These are phyloP conservation scores for Pygocentrus nattereri DNA, from an alignment of 2,797 vertebrate species.

Conservation along the genomic window DNA sequence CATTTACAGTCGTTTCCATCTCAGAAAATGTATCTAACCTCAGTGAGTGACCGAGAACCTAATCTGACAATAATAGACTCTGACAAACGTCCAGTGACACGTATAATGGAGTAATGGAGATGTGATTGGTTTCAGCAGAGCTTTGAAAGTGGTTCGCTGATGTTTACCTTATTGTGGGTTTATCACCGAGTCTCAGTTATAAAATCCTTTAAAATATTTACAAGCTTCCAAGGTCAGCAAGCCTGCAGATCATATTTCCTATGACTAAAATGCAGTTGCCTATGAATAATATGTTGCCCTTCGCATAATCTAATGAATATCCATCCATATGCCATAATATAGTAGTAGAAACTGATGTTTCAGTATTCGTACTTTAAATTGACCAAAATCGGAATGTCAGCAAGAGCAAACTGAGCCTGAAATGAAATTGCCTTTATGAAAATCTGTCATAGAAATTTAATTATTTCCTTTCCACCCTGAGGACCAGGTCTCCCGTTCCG, in stretches of 20 bases:
- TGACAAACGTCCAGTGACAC: too few relatives aligned
- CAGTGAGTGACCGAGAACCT: too few relatives aligned
- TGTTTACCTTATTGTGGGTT: not conserved
- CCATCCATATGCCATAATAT: not conserved
- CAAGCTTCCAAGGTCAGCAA: not conserved
- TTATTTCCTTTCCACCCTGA: slow-evolving; percentile 38
- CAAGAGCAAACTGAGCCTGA: slow-evolving; percentile 24
- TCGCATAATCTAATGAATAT: not conserved
- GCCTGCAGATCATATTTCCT: not conserved
- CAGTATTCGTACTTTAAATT: slow-evolving; percentile 8
- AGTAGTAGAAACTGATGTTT: not conserved
- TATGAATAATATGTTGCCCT: not conserved
- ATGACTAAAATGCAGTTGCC: not conserved
- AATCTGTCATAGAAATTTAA: slow-evolving; percentile 41
- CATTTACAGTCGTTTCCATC: too few relatives aligned
- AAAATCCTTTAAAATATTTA: slow-evolving; percentile 4
- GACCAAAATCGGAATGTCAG: slow-evolving; percentile 34
- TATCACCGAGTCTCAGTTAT: not conserved
- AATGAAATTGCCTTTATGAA: slow-evolving; percentile 39
- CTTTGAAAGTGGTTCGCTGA: not conserved
- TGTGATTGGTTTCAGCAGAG: not conserved
- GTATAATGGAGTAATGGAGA: not conserved
- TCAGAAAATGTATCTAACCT: too few relatives aligned
- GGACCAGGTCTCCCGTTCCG: slow-evolving; percentile 29
- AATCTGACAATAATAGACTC: too few relatives aligned